Evolutionary conservation across 35 echinoderm and acorn worm genomes (phyloP).

Genomic region (Ophioderma brevispina): DNA sequence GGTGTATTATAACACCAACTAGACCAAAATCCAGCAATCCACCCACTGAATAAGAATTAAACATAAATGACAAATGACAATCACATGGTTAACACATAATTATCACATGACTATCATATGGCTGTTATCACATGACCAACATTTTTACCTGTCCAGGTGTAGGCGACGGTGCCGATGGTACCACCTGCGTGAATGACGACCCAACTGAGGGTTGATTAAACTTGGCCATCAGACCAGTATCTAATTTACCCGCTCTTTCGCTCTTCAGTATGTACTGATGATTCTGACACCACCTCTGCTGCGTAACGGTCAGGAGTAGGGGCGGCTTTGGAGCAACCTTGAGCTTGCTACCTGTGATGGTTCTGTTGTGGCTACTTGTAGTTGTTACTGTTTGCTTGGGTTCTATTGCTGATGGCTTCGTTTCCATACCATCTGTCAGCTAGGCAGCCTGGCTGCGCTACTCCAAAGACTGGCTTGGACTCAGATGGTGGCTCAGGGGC

Average conservation of each 20-base stretch:
- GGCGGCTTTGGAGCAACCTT: not conserved
- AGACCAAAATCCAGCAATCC: too few species aligned
- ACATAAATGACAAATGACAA: too few species aligned
- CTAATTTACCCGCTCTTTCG: slow-evolving; percentile 1
- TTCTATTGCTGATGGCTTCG: not conserved
- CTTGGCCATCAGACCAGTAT: not conserved
- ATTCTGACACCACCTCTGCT: too few species aligned
- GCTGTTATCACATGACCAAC: not conserved
- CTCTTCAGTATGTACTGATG: too few species aligned
- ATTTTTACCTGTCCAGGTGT: slow-evolving; percentile 21
- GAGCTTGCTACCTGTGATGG: not conserved
- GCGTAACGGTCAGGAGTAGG: not conserved
- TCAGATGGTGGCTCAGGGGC: too few species aligned
- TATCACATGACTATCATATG: too few species aligned
- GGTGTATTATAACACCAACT: too few species aligned
- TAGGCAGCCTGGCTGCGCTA: too few species aligned
- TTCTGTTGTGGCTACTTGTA: not conserved
- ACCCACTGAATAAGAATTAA: too few species aligned
- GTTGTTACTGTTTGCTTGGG: not conserved
- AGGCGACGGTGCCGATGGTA: slow-evolving; percentile 16
- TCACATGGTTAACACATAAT: too few species aligned
- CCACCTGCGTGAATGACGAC: slow-evolving; percentile 32
- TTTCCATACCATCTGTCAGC: not conserved
- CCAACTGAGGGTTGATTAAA: slow-evolving; percentile 2
- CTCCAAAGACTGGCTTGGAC: too few species aligned